Evolutionary conservation across 2,888 invertebrate species (phyloP), one percentile per base, ranked within the genome.

Genomic region (Eilema caniola): DNA sequence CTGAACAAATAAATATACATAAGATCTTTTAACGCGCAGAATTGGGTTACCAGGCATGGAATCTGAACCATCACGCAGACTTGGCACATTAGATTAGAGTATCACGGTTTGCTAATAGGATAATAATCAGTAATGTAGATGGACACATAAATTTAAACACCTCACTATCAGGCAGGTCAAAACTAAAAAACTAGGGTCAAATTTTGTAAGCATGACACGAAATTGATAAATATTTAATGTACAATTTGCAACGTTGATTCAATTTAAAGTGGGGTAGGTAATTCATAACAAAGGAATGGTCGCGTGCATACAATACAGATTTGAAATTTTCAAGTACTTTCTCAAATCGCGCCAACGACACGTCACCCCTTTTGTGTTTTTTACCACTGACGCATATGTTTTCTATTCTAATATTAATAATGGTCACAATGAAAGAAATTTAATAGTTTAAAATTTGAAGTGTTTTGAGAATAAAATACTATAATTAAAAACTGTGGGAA

Each of bases 261-360:
- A 72, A 76, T 64, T 74, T 78, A 67, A 74, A 65, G 75, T 76
- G 66, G 78, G 74, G 62, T 28, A 65, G 74, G 62, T 28, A 65
- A 66, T 62, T 60, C 67, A 33, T 70, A 80, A 85, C 85, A 85
- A 85, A 79, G 84, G 79, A 78, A 77, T 79, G 88, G 89, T 86
- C 94, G 90, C 93, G 93, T 91, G 89, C 86, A 82, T 83, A 79
- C 87, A 89, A 87, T 91, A 73, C 73, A 64, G 69, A 73, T 83
- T 90, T 89, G 88, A 87, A 88, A 81, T 85, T 84, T 86, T 89
- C 87, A 89, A 93, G 92, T 89, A 88, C 83, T 88, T 86, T 82
- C 76, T 78, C 78, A 79, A 66, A 70, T 23, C 53, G 68, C 69
- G 71, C 68, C 56, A 12, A 25, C 25, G 20, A 20, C 53, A 53